A percentile compares a stretch with the other conserved stretches of the same genome.
Evolutionary conservation across 2,113 vertebrate species (phyloP).

Genomic region (Pavo muticus): DNA sequence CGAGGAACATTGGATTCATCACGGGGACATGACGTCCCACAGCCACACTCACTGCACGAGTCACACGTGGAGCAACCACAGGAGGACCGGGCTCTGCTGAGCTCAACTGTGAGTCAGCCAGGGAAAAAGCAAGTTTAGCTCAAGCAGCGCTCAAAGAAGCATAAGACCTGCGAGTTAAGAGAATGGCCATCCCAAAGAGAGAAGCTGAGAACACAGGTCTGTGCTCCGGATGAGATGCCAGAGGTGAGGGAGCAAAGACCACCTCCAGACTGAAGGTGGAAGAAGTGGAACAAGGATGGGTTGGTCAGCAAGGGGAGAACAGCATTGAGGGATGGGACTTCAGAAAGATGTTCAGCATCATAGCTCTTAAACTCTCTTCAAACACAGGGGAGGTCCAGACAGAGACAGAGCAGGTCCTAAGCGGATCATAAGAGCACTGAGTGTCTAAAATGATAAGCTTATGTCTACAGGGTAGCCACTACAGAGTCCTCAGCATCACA

Average conservation of each 20-base stretch:
- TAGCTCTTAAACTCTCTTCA: not conserved
- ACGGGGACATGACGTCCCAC: not conserved
- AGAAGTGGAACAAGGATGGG: not conserved
- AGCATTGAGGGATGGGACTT: not conserved
- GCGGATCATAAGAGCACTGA: not conserved
- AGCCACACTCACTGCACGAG: rapidly evolving
- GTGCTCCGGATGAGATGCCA: not conserved
- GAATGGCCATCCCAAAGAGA: not conserved
- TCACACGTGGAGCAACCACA: rapidly evolving
- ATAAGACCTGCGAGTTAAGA: not conserved
- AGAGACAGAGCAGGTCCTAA: not conserved
- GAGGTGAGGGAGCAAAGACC: not conserved
- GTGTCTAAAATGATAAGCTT: not conserved
- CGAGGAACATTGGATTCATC: not conserved
- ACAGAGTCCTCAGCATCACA: not conserved
- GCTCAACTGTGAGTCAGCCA: not conserved
- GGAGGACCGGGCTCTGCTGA: not conserved
- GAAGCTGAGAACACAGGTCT: not conserved
- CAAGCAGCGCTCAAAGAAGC: not conserved
- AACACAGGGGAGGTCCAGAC: not conserved
- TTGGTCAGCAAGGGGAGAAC: not conserved
- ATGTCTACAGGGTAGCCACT: not conserved
- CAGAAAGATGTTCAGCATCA: not conserved
- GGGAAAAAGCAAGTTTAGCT: not conserved
- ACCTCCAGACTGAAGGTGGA: not conserved